Evolutionary conservation across 2,888 invertebrate genomes (phyloP).

Genomic region (Spilosoma lubricipeda): DNA sequence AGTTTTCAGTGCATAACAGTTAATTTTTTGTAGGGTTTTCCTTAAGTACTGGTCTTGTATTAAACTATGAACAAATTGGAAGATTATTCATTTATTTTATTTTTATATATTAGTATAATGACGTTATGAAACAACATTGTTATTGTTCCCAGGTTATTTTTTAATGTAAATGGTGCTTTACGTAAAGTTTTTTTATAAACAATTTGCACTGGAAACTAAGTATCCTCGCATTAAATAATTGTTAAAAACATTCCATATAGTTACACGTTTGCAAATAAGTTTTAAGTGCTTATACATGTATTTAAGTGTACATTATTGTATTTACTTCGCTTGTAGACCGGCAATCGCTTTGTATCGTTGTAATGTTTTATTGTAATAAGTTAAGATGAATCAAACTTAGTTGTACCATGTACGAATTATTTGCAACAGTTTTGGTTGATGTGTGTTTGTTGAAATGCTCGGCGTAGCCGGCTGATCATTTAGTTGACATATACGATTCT

Average conservation of each 20-base stretch:
- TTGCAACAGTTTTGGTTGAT: slow-evolving; percentile 23
- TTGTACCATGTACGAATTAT: slow-evolving; percentile 30
- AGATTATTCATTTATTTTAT: not conserved
- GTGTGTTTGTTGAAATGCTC: slow-evolving; percentile 20
- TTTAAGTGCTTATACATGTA: slow-evolving; percentile 22
- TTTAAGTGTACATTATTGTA: slow-evolving; percentile 41
- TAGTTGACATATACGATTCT: slow-evolving; percentile 31
- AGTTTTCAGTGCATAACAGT: slow-evolving; percentile 56
- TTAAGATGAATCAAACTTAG: slow-evolving; percentile 26
- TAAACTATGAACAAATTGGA: not conserved
- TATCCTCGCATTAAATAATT: slow-evolving; percentile 45
- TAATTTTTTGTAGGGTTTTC: slow-evolving; percentile 12
- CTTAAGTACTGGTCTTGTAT: not conserved
- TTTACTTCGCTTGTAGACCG: slow-evolving; percentile 18
- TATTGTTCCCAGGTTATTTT: not conserved
- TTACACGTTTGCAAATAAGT: slow-evolving; percentile 41
- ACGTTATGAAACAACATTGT: not conserved
- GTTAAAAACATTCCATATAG: slow-evolving; percentile 67
- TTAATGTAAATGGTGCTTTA: not conserved
- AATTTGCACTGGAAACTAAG: slow-evolving; percentile 59
- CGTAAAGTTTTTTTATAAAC: not conserved
- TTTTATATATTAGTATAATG: not conserved
- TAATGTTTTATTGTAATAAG: slow-evolving; percentile 21
- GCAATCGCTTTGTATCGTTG: slow-evolving; percentile 19
- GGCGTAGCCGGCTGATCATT: slow-evolving; percentile 15